A percentile compares a stretch with the other conserved stretches of the same genome.
phyloP scores from a whole-genome alignment of 2,113 vertebrate genomes.

The Entosphenus tridentatus region DNA sequence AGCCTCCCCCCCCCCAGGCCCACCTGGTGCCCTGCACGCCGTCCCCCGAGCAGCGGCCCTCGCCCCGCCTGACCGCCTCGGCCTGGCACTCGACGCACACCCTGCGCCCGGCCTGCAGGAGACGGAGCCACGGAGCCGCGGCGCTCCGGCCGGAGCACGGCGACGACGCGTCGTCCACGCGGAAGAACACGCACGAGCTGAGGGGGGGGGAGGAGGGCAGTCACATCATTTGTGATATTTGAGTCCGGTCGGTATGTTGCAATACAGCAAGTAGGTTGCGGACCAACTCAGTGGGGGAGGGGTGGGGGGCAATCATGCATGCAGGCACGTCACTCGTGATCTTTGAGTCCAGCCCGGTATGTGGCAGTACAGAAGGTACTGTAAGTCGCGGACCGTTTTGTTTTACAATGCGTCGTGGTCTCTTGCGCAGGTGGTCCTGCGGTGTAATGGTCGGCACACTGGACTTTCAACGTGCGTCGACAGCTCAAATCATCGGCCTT shows the following conservation, averaged over 20 bases:
- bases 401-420: no score
- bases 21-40: slow-evolving; percentile 33
- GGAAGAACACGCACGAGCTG: slow-evolving; percentile 43
- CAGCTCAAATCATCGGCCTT: no score
- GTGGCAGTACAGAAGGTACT: no score
- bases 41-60: slow-evolving; percentile 26
- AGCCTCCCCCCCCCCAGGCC: not conserved
- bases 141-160: slow-evolving; percentile 16
- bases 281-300: no score
- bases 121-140: slow-evolving; percentile 28
- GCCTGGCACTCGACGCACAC: slow-evolving; percentile 37
- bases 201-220: not conserved
- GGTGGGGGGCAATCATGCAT: no score
- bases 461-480: no score
- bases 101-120: slow-evolving; percentile 22
- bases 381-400: no score
- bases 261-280: no score
- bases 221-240: not conserved
- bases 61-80: slow-evolving; percentile 16
- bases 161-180: slow-evolving; percentile 26
- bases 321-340: no score
- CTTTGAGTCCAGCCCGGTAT: no score
- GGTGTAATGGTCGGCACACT: no score
- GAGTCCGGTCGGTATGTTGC: not conserved
- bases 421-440: no score